Percentiles rank a stretch among this genome's conserved stretches.
Conservation (phyloP, 2,113 vertebrate genomes). For the Corythoichthys intestinalis region DNA sequence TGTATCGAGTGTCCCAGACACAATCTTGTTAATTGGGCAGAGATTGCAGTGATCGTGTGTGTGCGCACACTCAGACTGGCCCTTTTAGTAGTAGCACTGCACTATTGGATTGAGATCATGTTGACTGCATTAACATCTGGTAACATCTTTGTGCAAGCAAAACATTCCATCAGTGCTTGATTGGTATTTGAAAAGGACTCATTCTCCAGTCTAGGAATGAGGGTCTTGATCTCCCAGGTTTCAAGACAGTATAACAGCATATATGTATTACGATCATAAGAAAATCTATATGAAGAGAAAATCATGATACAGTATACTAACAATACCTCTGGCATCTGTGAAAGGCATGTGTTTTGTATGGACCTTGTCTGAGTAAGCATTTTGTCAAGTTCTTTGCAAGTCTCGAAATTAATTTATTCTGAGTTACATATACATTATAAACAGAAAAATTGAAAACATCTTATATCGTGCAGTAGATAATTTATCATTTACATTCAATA, state of each 20-base stretch:
- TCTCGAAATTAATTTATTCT: background rate
- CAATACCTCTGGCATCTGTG: too few relatives aligned
- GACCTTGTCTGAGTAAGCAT: too few relatives aligned
- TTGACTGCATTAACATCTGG: constrained; percentile 51
- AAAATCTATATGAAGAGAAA: background rate
- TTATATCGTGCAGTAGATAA: background rate
- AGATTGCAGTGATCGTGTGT: constrained; percentile 15
- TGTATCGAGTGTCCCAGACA: constrained; percentile 43
- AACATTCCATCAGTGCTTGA: constrained; percentile 21
- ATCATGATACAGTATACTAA: too few relatives aligned
- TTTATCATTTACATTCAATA: background rate
- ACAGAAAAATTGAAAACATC: background rate
- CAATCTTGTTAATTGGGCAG: constrained; percentile 39
- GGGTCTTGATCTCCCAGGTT: background rate
- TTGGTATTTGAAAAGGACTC: background rate
- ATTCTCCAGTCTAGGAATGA: background rate
- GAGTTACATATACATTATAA: background rate
- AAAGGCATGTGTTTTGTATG: too few relatives aligned
- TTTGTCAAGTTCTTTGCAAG: background rate
- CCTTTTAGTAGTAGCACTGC: constrained; percentile 34
- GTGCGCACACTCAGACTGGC: constrained; percentile 3
- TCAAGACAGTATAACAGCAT: background rate
- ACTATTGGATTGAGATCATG: constrained; percentile 59
- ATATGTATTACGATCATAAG: background rate
- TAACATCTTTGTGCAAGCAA: constrained; percentile 35